These are phyloP conservation scores for Sacculina carcini DNA, from an alignment of 2,888 invertebrate species.

Conservation along the genomic window DNA sequence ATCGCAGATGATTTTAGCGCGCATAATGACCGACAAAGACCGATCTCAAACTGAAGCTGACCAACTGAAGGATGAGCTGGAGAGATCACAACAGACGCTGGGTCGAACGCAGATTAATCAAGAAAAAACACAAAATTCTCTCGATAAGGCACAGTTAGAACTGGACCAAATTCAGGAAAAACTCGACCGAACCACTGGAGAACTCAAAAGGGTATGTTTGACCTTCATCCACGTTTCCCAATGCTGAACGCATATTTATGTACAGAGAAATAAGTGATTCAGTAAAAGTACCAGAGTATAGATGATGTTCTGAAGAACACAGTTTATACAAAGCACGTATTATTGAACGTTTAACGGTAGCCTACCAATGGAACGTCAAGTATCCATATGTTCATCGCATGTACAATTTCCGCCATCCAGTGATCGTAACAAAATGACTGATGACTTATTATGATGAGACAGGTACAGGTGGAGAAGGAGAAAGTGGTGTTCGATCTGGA, in stretches of 20 bases:
- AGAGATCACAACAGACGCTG: conserved; percentile 36
- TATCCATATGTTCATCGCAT: too few species aligned
- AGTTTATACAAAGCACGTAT: too few species aligned
- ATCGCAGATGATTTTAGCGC: conserved; percentile 41
- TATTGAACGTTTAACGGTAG: too few species aligned
- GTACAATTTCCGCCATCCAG: too few species aligned
- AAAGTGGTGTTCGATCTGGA: conserved; percentile 73
- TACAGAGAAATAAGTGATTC: too few species aligned
- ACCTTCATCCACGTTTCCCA: too few species aligned
- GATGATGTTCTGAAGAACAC: too few species aligned
- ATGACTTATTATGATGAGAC: conserved; percentile 13
- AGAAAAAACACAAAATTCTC: conserved; percentile 61
- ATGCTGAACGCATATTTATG: too few species aligned
- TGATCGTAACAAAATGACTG: too few species aligned
- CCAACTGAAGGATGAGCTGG: conserved; percentile 62
- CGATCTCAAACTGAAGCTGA: conserved; percentile 27
- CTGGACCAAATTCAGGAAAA: conserved; percentile 69
- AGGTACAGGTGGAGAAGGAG: conserved; percentile 56
- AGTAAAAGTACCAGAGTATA: too few species aligned
- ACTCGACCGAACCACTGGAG: conserved; percentile 50
- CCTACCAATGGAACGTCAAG: too few species aligned
- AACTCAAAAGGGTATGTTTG: conserved; percentile 50
- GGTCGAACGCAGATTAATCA: conserved; percentile 41
- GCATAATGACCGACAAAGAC: conserved; percentile 15
- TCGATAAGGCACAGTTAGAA: conserved; percentile 71